Conservation (phyloP, 2,797 vertebrate species). For the Melanogrammus aeglefinus region DNA sequence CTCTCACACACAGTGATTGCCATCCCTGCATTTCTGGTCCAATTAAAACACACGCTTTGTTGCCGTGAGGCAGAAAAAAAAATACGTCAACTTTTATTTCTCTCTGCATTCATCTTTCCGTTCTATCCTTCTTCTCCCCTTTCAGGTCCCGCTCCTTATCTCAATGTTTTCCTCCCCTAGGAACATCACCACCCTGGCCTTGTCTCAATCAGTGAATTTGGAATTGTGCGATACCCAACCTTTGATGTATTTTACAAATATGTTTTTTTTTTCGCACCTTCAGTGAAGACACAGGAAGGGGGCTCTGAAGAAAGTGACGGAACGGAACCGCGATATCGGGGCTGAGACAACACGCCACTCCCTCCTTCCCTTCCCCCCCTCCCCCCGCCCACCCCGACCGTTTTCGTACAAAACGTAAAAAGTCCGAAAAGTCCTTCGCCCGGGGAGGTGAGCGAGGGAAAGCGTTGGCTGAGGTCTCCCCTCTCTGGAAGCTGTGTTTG, state of each 20-base stretch:
- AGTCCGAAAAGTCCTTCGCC: neutral
- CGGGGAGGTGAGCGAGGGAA: neutral
- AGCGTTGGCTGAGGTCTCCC: neutral
- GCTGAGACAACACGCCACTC: neutral
- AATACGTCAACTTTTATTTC: neutral
- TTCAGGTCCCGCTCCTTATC: neutral
- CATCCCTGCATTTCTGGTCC: conserved; percentile 1
- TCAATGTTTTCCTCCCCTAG: neutral
- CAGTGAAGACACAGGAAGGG: neutral
- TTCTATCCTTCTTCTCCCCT: no score
- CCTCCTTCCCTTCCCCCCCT: no score
- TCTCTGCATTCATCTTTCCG: neutral
- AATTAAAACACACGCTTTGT: neutral
- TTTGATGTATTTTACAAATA: neutral
- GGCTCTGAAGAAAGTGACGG: neutral
- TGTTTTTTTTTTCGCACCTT: neutral
- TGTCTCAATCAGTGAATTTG: neutral
- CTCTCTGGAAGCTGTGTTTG: no score
- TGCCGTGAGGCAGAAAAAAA: neutral
- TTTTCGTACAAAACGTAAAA: neutral
- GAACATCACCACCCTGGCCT: neutral
- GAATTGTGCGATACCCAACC: neutral
- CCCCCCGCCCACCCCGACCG: no score
- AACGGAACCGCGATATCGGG: neutral
- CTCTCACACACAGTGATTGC: neutral